Evolutionary conservation across 2,888 invertebrate species (phyloP).

Genomic region (Colostygia pectinataria): DNA sequence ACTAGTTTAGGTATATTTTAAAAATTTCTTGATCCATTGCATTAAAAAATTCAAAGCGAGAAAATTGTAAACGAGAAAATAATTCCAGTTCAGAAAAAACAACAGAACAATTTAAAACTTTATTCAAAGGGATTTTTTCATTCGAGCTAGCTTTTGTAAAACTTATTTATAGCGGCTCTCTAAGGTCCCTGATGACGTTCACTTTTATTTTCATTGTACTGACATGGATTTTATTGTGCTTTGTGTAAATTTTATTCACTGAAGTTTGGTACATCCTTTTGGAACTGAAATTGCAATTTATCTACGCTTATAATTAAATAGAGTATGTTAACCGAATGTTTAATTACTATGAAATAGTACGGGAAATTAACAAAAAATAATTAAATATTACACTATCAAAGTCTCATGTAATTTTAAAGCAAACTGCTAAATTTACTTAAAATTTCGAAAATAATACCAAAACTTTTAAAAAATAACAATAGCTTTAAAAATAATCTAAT

Average conservation of each 20-base stretch:
- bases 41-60: conserved; percentile 10
- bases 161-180: conserved; percentile 22
- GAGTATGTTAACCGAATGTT: no score
- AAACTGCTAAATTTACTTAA: no score
- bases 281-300: not conserved
- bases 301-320: no score
- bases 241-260: conserved; percentile 3
- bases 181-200: conserved; percentile 22
- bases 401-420: no score
- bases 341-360: no score
- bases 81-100: conserved; percentile 9
- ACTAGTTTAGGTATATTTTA: conserved; percentile 1
- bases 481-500: no score
- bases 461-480: no score
- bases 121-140: conserved; percentile 23
- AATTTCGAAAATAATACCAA: no score
- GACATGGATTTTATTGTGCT: conserved; percentile 18
- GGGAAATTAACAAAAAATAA: no score
- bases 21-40: conserved; percentile 2
- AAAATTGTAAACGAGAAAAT: conserved; percentile 10
- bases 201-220: conserved; percentile 23
- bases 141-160: conserved; percentile 22
- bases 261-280: not conserved
- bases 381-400: no score
- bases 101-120: conserved; percentile 23